These are phyloP conservation scores for Epinephelus awoara DNA, from an alignment of 2,797 vertebrate genomes.

Conservation along the genomic window DNA sequence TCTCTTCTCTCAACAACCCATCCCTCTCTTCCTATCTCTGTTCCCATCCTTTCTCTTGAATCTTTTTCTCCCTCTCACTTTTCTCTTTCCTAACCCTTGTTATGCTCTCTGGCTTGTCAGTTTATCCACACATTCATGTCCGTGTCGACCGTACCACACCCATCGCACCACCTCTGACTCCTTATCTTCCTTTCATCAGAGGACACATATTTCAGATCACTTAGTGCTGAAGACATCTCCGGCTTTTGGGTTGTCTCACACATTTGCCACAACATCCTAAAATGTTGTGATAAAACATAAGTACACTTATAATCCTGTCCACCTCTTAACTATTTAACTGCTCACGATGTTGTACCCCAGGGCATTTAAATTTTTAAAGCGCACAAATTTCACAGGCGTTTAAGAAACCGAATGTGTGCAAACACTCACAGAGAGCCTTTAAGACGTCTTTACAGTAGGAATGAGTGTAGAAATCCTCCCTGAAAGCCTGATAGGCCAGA, in stretches of 20 bases:
- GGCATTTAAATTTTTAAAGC: conserved; percentile 41
- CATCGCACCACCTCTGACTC: background rate
- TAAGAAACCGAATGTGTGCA: conserved; percentile 20
- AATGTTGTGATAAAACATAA: conserved; percentile 24
- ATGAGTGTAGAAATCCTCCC: conserved; percentile 15
- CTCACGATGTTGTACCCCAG: conserved; percentile 1
- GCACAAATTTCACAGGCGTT: conserved; percentile 23
- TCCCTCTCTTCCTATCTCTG: background rate
- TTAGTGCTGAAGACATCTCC: background rate
- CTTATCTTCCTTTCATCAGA: background rate
- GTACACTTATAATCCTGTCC: conserved; percentile 11
- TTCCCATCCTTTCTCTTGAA: background rate
- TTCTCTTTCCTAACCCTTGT: background rate
- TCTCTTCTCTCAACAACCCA: background rate
- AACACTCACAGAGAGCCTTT: conserved; percentile 12
- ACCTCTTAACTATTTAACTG: conserved; percentile 45
- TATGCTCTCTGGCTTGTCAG: background rate
- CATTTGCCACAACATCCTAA: conserved; percentile 17
- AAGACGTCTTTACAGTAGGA: conserved; percentile 22
- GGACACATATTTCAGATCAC: background rate
- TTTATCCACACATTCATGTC: background rate
- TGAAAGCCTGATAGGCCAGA: conserved; percentile 26
- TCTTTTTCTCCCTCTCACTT: background rate
- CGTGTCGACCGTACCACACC: background rate
- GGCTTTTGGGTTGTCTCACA: background rate